These are phyloP conservation scores for Maniola jurtina DNA, from an alignment of 1,140 invertebrate species.

Conservation along the genomic window DNA sequence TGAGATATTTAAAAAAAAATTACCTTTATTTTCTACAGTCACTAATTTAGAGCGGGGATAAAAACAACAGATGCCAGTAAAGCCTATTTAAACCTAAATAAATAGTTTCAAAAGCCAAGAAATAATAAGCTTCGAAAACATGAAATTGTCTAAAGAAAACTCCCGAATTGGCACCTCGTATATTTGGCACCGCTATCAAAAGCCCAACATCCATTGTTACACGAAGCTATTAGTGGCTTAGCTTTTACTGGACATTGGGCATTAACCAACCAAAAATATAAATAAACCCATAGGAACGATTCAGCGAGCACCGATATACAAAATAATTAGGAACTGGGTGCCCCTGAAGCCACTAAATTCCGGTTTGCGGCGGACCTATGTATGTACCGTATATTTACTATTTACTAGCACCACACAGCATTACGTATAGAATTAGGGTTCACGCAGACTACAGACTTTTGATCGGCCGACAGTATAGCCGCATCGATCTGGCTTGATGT, in stretches of 20 bases:
- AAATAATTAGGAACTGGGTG: constrained; percentile 31
- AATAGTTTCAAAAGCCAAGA: not conserved
- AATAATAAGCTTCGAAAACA: not conserved
- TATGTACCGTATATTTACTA: not conserved
- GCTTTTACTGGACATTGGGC: not conserved
- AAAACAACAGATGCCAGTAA: not conserved
- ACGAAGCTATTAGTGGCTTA: no score
- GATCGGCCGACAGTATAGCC: no score
- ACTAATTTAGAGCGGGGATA: no score
- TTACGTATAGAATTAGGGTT: not conserved
- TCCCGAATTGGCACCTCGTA: constrained; percentile 50
- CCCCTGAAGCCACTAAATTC: not conserved
- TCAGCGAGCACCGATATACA: constrained; percentile 27
- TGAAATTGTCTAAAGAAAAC: constrained; percentile 11
- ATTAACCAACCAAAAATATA: not conserved
- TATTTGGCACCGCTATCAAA: constrained; percentile 46
- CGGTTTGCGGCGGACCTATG: not conserved
- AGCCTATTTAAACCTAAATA: not conserved
- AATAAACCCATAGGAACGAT: constrained; percentile 11
- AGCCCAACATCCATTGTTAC: not conserved
- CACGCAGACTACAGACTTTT: not conserved
- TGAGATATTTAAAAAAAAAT: not conserved
- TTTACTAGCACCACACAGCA: constrained; percentile 10
- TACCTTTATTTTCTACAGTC: not conserved
- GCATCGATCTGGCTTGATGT: no score